Percentiles rank a stretch among this genome's conserved stretches.
Evolutionary conservation across 2,888 invertebrate genomes (phyloP).

Genomic region (Cremastinae sp.): DNA sequence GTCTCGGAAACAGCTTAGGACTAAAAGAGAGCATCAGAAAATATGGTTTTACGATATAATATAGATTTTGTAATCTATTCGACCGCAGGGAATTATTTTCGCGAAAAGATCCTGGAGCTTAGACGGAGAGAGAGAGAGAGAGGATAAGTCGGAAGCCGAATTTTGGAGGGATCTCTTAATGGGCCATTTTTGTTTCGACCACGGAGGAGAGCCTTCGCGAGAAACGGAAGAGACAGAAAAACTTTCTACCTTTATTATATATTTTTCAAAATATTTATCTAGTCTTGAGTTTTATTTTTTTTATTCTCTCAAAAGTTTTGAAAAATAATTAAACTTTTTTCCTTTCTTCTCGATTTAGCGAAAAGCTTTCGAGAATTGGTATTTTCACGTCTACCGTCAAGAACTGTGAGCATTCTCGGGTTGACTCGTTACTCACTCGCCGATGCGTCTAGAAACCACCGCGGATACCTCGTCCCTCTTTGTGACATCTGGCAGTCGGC

Average conservation of each 20-base stretch:
- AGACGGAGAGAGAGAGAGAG: slow-evolving; percentile 13
- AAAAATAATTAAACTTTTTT: too few relatives aligned
- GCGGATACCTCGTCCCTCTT: slow-evolving; percentile 57
- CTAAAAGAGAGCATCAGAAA: slow-evolving; percentile 6
- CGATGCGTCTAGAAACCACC: slow-evolving; percentile 56
- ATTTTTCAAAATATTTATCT: too few relatives aligned
- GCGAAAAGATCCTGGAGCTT: slow-evolving; percentile 2
- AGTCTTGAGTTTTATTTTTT: too few relatives aligned
- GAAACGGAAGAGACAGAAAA: slow-evolving; percentile 6
- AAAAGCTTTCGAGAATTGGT: slow-evolving; percentile 64
- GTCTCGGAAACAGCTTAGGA: not conserved
- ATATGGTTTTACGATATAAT: slow-evolving; percentile 43
- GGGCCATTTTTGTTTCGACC: slow-evolving; percentile 33
- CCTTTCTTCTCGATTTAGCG: too few relatives aligned
- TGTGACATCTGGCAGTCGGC: slow-evolving; percentile 78
- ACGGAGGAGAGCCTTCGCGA: slow-evolving; percentile 33
- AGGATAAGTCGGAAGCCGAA: slow-evolving; percentile 58
- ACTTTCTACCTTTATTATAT: too few relatives aligned
- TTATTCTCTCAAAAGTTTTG: not conserved
- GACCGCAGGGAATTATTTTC: slow-evolving; percentile 59
- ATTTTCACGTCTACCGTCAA: slow-evolving; percentile 52
- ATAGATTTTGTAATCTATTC: slow-evolving; percentile 59
- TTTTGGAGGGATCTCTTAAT: slow-evolving; percentile 48
- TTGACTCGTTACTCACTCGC: slow-evolving; percentile 50
- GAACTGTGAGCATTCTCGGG: slow-evolving; percentile 58